Evolutionary conservation across 2,797 vertebrate species (phyloP).

Genomic region (Hephaestus fuliginosus): DNA sequence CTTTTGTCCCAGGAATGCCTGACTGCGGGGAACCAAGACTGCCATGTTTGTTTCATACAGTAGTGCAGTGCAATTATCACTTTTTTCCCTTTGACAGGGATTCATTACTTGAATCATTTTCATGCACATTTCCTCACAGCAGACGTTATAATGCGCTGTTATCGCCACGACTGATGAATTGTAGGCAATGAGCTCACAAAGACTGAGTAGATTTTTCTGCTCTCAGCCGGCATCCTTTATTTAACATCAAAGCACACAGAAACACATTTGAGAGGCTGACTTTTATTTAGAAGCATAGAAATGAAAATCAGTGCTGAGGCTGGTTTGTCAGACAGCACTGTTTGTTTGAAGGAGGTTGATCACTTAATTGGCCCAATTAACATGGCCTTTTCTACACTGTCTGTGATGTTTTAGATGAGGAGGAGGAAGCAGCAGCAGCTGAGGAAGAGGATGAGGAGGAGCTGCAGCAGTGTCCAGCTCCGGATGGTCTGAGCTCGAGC

Average conservation of each 20-base stretch:
- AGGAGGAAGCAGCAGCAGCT: constrained; percentile 64
- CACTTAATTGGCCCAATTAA: constrained; percentile 21
- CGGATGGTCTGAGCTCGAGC: constrained; percentile 83
- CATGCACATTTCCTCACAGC: constrained; percentile 16
- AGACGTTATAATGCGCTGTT: constrained; percentile 26
- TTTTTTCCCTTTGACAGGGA: constrained; percentile 25
- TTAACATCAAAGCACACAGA: neutral
- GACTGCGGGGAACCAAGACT: constrained; percentile 67
- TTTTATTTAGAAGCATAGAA: neutral
- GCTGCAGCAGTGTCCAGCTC: constrained; percentile 69
- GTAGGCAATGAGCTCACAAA: constrained; percentile 32
- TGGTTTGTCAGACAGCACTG: neutral
- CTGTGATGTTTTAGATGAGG: constrained; percentile 71
- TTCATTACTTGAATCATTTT: constrained; percentile 44
- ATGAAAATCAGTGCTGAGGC: neutral
- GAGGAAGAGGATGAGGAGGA: constrained; percentile 76
- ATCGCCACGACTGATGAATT: constrained; percentile 29
- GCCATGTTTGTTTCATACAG: constrained; percentile 62
- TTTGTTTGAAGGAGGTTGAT: constrained; percentile 13
- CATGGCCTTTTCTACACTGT: constrained; percentile 6
- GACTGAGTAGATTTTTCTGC: constrained; percentile 22
- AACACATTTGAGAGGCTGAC: constrained; percentile 4
- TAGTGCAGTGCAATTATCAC: constrained; percentile 28
- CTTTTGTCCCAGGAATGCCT: constrained; percentile 78
- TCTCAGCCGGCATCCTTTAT: constrained; percentile 9